phyloP scores from a whole-genome alignment of 2,797 vertebrate genomes.

The Pelochelys cantorii region DNA sequence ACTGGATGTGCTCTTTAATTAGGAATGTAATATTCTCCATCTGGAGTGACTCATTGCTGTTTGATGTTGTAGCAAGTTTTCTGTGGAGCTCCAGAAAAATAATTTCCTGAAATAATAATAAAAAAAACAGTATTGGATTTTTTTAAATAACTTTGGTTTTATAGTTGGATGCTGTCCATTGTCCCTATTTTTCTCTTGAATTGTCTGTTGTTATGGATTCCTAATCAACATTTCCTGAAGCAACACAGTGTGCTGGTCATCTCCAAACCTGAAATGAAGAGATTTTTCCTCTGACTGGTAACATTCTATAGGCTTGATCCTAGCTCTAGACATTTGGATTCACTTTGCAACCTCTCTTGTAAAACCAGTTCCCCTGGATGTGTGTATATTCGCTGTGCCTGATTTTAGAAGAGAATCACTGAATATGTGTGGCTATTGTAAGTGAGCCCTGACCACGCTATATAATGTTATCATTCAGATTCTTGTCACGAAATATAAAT shows the following conservation, averaged over 20 bases:
- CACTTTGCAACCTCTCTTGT: background rate
- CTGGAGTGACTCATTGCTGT: constrained; percentile 72
- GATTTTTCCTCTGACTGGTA: background rate
- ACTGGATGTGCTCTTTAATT: constrained; percentile 72
- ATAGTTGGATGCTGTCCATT: background rate
- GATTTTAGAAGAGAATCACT: background rate
- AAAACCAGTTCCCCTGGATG: background rate
- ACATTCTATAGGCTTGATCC: background rate
- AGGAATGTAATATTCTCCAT: constrained; percentile 67
- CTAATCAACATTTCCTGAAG: constrained; percentile 20
- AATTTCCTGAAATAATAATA: background rate
- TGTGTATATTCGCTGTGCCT: background rate
- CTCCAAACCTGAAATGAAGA: constrained; percentile 12
- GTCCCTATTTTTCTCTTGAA: constrained; percentile 3
- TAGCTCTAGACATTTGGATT: background rate
- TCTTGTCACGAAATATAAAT: background rate
- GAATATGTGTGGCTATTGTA: background rate
- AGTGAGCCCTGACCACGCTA: background rate
- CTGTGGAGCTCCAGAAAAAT: constrained; percentile 45
- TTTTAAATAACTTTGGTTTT: constrained; percentile 50
- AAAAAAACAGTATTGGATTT: background rate
- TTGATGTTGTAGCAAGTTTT: constrained; percentile 44
- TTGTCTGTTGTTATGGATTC: background rate
- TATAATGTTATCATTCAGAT: background rate
- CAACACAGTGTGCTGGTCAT: background rate